phyloP scores from a whole-genome alignment of 2,797 vertebrate species.

The Protosalanx chinensis region DNA sequence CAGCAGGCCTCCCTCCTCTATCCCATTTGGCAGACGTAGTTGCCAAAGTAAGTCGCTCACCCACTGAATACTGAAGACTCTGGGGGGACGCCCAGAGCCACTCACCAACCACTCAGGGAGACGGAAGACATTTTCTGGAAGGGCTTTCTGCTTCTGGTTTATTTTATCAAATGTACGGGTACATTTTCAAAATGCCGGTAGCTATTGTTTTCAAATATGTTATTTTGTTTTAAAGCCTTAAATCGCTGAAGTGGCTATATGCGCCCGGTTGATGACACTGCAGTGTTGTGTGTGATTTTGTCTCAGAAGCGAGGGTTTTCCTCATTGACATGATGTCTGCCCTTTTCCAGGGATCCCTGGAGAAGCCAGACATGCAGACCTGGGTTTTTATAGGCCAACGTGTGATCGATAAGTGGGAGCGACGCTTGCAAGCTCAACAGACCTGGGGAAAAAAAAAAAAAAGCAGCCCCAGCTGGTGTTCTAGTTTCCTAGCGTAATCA shows the following conservation, averaged over 20 bases:
- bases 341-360: background rate
- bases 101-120: background rate
- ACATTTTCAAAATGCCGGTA: background rate
- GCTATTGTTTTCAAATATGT: background rate
- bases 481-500: constrained; percentile 19
- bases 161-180: background rate
- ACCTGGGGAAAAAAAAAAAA: background rate
- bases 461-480: constrained; percentile 23
- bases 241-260: background rate
- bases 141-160: background rate
- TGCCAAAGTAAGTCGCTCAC: background rate
- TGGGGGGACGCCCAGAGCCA: background rate
- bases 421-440: constrained; percentile 1
- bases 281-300: background rate
- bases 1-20: constrained; percentile 3
- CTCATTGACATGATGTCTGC: background rate
- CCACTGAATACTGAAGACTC: background rate
- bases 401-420: background rate
- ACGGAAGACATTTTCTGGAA: background rate
- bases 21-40: constrained; percentile 6
- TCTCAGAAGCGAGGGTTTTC: background rate
- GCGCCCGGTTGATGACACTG: background rate
- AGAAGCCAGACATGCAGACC: background rate
- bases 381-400: background rate
- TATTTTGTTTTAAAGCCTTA: background rate